phyloP scores from a whole-genome alignment of 2,888 invertebrate species.

The Prosapia bicincta region DNA sequence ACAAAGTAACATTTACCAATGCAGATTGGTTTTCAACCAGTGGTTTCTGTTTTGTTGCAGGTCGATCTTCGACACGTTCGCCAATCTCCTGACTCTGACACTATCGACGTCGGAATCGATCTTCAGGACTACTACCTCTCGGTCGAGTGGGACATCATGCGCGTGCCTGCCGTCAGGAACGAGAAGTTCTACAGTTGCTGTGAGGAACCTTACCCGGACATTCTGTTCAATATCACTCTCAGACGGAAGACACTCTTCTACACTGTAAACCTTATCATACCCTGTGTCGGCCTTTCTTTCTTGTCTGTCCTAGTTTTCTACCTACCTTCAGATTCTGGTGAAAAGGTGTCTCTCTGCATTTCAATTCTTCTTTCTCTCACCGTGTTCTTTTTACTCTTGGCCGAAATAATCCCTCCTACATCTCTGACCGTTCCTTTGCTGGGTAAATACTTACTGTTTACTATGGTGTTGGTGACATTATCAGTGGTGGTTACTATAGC shows the following conservation, averaged over 20 bases:
- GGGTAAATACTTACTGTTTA: constrained; percentile 90
- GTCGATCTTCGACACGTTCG: constrained; percentile 86
- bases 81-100: constrained; percentile 82
- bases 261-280: constrained; percentile 95
- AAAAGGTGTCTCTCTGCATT: constrained; percentile 94
- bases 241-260: constrained; percentile 95
- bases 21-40: too few relatives aligned
- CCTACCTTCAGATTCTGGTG: constrained; percentile 95
- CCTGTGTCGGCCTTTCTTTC: constrained; percentile 95
- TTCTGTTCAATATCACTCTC: constrained; percentile 95
- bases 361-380: constrained; percentile 89
- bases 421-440: constrained; percentile 87
- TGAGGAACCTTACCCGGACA: constrained; percentile 94
- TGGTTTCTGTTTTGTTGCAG: constrained; percentile 60
- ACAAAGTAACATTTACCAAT: neutral
- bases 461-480: constrained; percentile 90
- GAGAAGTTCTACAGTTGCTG: constrained; percentile 96
- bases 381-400: constrained; percentile 89
- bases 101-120: constrained; percentile 87
- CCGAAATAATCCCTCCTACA: constrained; percentile 93
- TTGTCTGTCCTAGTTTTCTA: constrained; percentile 97
- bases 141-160: constrained; percentile 98
- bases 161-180: constrained; percentile 84
- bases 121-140: constrained; percentile 93
- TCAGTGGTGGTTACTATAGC: constrained; percentile 92